Evolutionary conservation across 1,140 invertebrate species (phyloP).

Genomic region (Drosophila bipectinata): DNA sequence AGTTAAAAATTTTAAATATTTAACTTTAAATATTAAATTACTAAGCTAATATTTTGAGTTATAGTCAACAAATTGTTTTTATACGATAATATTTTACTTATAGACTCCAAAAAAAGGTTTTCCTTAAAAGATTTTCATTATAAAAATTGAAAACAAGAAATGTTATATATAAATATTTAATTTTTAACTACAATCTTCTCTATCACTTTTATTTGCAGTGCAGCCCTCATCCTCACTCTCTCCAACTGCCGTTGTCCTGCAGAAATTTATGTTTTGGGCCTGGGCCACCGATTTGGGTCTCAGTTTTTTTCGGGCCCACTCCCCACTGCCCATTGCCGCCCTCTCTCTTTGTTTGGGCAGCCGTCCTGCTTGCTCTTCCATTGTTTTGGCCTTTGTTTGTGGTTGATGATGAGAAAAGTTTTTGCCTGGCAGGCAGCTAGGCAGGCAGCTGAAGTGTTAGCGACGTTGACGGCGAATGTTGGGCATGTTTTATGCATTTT

Average conservation of each 20-base stretch:
- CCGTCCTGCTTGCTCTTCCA: slow-evolving; percentile 28
- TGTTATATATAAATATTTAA: too few species aligned
- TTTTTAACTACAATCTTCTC: too few species aligned
- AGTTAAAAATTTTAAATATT: not conserved
- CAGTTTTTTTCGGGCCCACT: slow-evolving; percentile 37
- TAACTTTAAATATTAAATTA: too few species aligned
- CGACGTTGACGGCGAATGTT: slow-evolving; percentile 73
- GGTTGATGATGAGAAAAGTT: slow-evolving; percentile 82
- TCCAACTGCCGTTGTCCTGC: slow-evolving; percentile 49
- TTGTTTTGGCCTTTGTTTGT: slow-evolving; percentile 81
- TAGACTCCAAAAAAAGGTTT: too few species aligned
- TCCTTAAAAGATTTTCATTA: too few species aligned
- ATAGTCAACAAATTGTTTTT: too few species aligned
- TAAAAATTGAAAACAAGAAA: too few species aligned
- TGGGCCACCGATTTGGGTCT: slow-evolving; percentile 55
- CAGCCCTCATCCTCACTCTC: slow-evolving; percentile 2
- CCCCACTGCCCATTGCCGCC: not conserved
- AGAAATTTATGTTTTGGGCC: slow-evolving; percentile 79
- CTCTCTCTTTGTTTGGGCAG: not conserved
- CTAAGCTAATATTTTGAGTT: too few species aligned
- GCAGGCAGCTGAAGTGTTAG: slow-evolving; percentile 76
- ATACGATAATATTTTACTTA: too few species aligned
- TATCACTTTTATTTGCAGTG: not conserved
- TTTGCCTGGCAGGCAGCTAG: slow-evolving; percentile 74
- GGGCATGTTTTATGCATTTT: slow-evolving; percentile 81